Evolutionary conservation across 2,888 invertebrate species (phyloP).

Genomic region (Horisme vitalbata): DNA sequence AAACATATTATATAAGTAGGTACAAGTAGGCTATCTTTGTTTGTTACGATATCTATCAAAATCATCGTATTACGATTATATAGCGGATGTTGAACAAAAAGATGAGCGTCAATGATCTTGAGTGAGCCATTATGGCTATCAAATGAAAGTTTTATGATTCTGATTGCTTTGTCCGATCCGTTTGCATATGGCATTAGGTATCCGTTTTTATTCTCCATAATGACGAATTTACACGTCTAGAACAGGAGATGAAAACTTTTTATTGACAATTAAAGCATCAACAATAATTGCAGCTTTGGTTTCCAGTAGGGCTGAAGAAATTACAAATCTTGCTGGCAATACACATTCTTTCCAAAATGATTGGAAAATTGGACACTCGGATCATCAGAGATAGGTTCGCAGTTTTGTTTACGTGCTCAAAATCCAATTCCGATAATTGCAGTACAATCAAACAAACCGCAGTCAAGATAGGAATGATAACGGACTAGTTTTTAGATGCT

Average conservation of each 20-base stretch:
- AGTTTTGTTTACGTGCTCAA: constrained; percentile 47
- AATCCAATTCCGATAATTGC: constrained; percentile 50
- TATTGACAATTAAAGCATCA: no score
- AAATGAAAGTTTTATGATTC: constrained; percentile 53
- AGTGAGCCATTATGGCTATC: constrained; percentile 42
- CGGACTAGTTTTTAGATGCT: constrained; percentile 56
- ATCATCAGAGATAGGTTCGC: constrained; percentile 45
- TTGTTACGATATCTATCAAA: no score
- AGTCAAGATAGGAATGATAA: constrained; percentile 50
- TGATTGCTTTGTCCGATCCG: constrained; percentile 29
- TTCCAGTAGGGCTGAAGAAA: constrained; percentile 33
- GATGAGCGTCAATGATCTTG: constrained; percentile 22
- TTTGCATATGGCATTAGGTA: no score
- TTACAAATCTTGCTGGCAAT: constrained; percentile 9
- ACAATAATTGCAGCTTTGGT: constrained; percentile 39
- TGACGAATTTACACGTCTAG: no score
- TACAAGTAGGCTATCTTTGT: no score
- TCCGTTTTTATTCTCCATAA: no score
- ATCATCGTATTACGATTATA: background rate
- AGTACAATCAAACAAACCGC: constrained; percentile 61
- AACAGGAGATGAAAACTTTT: no score
- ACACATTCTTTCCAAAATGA: constrained; percentile 46
- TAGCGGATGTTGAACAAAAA: constrained; percentile 19
- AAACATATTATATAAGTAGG: background rate
- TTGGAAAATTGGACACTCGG: constrained; percentile 19